phyloP scores from a whole-genome alignment of 2,113 vertebrate genomes.

The Ictidomys tridecemlineatus region DNA sequence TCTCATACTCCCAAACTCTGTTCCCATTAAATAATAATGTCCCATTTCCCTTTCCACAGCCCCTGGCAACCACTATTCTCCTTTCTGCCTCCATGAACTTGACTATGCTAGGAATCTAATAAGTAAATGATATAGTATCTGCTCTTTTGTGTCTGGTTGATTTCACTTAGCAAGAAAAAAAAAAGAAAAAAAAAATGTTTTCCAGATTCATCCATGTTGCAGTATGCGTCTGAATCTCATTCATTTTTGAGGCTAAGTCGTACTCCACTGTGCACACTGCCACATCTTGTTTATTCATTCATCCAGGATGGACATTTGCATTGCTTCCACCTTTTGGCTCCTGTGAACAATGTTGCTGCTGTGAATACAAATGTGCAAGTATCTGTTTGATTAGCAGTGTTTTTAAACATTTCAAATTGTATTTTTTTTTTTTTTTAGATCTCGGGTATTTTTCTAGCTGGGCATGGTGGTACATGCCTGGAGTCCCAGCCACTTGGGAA shows the following conservation, averaged over 20 bases:
- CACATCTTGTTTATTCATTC: not conserved
- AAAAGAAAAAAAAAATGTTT: not conserved
- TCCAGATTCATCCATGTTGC: not conserved
- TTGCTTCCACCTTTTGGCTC: not conserved
- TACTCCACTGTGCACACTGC: not conserved
- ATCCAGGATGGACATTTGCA: not conserved
- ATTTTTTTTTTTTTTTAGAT: too few relatives aligned
- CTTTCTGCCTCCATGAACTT: not conserved
- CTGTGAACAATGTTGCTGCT: not conserved
- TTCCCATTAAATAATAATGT: not conserved
- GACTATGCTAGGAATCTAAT: not conserved
- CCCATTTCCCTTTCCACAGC: not conserved
- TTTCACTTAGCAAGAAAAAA: not conserved
- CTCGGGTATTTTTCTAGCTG: too few relatives aligned
- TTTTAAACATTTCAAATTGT: constrained; percentile 43
- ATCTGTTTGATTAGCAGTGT: not conserved
- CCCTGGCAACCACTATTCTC: not conserved
- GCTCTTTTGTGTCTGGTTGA: not conserved
- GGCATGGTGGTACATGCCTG: too few relatives aligned
- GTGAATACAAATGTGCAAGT: not conserved
- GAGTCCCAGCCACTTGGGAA: too few relatives aligned
- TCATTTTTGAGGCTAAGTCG: not conserved
- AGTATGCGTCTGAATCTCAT: not conserved
- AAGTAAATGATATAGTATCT: not conserved
- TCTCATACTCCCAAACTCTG: not conserved